Conservation (phyloP, 2,797 vertebrate species). For the Antrozous pallidus region DNA sequence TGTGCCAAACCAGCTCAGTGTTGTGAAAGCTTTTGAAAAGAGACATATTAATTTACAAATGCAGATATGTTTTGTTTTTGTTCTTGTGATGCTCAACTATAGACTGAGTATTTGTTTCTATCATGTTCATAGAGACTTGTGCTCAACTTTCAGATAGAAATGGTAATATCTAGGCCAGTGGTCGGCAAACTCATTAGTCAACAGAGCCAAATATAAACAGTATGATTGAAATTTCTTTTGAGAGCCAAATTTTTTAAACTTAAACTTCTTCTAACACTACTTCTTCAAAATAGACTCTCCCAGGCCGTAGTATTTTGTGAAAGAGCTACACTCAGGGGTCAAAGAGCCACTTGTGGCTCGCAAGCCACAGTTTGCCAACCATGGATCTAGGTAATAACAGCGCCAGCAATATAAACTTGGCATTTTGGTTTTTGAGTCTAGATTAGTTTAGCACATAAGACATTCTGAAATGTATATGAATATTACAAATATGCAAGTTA, state of each 20-base stretch:
- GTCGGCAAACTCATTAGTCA: too few species aligned
- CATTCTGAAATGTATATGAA: background rate
- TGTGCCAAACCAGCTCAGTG: too few species aligned
- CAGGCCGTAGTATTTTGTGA: too few species aligned
- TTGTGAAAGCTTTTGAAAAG: background rate
- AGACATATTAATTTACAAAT: background rate
- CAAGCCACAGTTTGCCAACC: too few species aligned
- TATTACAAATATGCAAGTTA: background rate
- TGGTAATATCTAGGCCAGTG: background rate
- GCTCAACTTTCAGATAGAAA: background rate
- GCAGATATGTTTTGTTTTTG: background rate
- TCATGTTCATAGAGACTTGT: background rate
- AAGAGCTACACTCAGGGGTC: too few species aligned
- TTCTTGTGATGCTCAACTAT: background rate
- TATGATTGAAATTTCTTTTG: too few species aligned
- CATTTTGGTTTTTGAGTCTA: background rate
- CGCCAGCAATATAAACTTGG: background rate
- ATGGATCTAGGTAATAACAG: background rate
- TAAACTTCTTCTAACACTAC: too few species aligned
- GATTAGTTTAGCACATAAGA: background rate
- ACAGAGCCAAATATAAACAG: too few species aligned
- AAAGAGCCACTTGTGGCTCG: too few species aligned
- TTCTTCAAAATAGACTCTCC: too few species aligned
- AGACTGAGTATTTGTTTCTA: background rate
- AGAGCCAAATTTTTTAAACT: too few species aligned